Evolutionary conservation across 2,113 vertebrate genomes (phyloP), one percentile per base, ranked within the genome.

Genomic region (Pachypanchax playfairii): DNA sequence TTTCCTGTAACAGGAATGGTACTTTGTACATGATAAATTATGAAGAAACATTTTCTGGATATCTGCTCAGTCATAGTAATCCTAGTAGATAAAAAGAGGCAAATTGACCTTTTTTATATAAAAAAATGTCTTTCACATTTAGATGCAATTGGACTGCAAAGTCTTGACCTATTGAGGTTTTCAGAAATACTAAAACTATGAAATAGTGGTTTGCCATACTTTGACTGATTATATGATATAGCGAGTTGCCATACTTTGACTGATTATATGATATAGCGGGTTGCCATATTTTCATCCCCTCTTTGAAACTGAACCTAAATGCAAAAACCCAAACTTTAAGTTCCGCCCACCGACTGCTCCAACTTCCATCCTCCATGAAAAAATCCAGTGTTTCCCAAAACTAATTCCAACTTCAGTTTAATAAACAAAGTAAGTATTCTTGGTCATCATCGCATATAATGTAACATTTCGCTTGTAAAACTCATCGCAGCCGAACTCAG

Each of bases 301-400:
- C 10, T 44, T 21, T 24, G 21, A 3, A 21, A 14, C 36, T 15
- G 20, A 44, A 21, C 13, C 18, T 31, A 52, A 49, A 28, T 12
- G 31, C 13, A 17, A n/a, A 15, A 55, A 33, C 28, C 62, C 22
- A 35, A 31, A 54, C 43, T 51, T 39, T 61, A 15, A 36, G 73
- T 75, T 79, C 88, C 83, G 70, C 88, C 84, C 22, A n/a, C 38
- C 3, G 18, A 22, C 60, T 71, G 21, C 50, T 53, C 62, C 61
- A 73, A 60, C 62, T 68, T 72, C 73, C 65, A 73, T 58, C 62
- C 74, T 78, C 64, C 65, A 6, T 28, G 51, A 48, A 39, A 14
- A 2, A 20, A 17, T 39, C 48, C 65, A 28, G 26, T 20, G 25
- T 70, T 64, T 43, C 63, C 49, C 70, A 55, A 44, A 29, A 25